Evolutionary conservation across 2,113 vertebrate species (phyloP).

Genomic region (Tapirus terrestris): DNA sequence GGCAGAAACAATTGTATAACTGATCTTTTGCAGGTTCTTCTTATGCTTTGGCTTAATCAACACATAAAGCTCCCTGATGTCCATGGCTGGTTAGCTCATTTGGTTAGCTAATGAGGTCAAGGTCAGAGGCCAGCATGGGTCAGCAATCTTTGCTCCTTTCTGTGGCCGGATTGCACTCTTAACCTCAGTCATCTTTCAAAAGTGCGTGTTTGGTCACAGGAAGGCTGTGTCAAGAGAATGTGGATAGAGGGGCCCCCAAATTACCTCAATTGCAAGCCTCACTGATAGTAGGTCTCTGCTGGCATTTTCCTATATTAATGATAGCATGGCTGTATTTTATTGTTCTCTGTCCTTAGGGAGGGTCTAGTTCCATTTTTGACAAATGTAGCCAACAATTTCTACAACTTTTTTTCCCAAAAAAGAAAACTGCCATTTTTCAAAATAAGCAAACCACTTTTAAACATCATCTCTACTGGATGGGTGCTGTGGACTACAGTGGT

Average conservation of each 20-base stretch:
- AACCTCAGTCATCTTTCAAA: slow-evolving; percentile 68
- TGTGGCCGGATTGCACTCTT: slow-evolving; percentile 59
- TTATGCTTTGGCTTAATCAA: slow-evolving; percentile 59
- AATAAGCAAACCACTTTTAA: slow-evolving; percentile 36
- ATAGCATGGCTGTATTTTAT: not conserved
- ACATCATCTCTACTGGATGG: not conserved
- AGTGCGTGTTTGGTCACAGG: slow-evolving; percentile 58
- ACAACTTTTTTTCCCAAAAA: not conserved
- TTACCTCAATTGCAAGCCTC: not conserved
- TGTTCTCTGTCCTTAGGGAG: not conserved
- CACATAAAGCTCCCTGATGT: slow-evolving; percentile 56
- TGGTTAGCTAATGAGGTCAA: slow-evolving; percentile 76
- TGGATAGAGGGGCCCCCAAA: not conserved
- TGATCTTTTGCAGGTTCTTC: slow-evolving; percentile 24
- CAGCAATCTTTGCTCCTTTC: slow-evolving; percentile 70
- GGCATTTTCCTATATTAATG: not conserved
- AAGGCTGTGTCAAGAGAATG: slow-evolving; percentile 54
- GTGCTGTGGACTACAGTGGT: not conserved
- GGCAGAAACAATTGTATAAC: not conserved
- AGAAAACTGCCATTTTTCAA: slow-evolving; percentile 55
- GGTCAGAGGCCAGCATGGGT: slow-evolving; percentile 71
- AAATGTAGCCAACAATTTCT: not conserved
- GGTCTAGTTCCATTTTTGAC: slow-evolving; percentile 29
- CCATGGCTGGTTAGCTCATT: slow-evolving; percentile 61
- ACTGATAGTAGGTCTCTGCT: not conserved